Conservation (phyloP, 92 coral and sea anemone genomes). For the Palythoa grandis region DNA sequence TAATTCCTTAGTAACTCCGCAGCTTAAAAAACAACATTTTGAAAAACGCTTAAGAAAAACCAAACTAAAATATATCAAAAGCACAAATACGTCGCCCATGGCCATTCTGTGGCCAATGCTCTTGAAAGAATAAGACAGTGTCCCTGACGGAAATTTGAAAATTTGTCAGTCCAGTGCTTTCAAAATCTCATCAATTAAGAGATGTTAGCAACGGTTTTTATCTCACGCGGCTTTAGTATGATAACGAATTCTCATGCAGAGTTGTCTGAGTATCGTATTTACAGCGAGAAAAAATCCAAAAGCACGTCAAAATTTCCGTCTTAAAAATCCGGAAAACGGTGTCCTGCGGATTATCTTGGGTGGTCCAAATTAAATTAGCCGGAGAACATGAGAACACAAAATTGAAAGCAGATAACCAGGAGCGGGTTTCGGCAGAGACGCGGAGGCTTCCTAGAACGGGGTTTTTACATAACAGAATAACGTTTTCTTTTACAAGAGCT, state of each 20-base stretch:
- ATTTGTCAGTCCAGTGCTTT: too few species aligned
- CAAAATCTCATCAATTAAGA: too few species aligned
- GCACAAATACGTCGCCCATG: too few species aligned
- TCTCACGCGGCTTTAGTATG: too few species aligned
- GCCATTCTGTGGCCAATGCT: too few species aligned
- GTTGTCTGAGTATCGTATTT: neutral
- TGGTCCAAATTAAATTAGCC: conserved; percentile 17
- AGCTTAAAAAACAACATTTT: too few species aligned
- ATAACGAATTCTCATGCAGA: neutral
- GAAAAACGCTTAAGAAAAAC: too few species aligned
- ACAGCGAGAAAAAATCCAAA: neutral
- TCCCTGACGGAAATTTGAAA: too few species aligned
- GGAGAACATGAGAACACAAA: neutral
- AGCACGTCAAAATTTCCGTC: neutral
- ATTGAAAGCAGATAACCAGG: neutral
- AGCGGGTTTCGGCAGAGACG: neutral
- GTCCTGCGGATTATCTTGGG: neutral
- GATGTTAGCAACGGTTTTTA: too few species aligned
- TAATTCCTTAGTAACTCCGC: too few species aligned
- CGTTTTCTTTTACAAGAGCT: neutral
- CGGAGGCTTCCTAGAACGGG: neutral
- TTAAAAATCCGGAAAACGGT: neutral
- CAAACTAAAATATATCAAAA: too few species aligned
- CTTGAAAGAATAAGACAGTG: too few species aligned
- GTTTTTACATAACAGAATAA: neutral